Conservation (phyloP, 2,113 vertebrate genomes). For the Hippocampus guttulatus region DNA sequence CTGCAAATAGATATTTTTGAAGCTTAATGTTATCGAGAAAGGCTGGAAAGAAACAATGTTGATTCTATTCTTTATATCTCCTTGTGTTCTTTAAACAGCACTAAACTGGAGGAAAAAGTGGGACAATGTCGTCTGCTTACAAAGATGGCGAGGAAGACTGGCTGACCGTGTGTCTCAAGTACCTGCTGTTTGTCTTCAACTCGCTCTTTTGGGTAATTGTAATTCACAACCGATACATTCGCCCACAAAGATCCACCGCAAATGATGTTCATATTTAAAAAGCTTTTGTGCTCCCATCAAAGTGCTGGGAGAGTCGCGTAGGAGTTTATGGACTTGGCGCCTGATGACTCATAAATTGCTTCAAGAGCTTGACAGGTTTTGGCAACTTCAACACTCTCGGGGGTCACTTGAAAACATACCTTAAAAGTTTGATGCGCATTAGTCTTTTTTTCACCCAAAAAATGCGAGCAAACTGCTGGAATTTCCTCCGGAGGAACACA, state of each 20-base stretch:
- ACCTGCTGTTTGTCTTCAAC: slow-evolving; percentile 83
- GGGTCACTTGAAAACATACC: slow-evolving; percentile 11
- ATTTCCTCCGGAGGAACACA: slow-evolving; percentile 60
- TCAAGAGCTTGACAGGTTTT: slow-evolving; percentile 29
- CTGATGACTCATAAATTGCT: slow-evolving; percentile 52
- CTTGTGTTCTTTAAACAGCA: slow-evolving; percentile 26
- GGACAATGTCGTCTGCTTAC: slow-evolving; percentile 68
- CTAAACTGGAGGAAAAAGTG: slow-evolving; percentile 17
- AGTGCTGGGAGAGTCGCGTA: slow-evolving; percentile 2
- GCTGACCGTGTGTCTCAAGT: slow-evolving; percentile 78
- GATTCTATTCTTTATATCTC: not conserved
- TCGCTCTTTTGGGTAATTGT: slow-evolving; percentile 88
- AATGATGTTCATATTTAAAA: not conserved
- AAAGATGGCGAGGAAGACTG: slow-evolving; percentile 78
- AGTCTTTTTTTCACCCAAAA: not conserved
- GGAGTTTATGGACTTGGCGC: slow-evolving; percentile 31
- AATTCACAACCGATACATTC: slow-evolving; percentile 36
- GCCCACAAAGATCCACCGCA: not conserved
- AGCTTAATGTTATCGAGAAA: not conserved
- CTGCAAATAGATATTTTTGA: slow-evolving; percentile 1
- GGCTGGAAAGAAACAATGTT: not conserved
- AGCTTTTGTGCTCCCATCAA: not conserved
- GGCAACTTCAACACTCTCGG: slow-evolving; percentile 18
- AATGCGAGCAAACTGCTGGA: slow-evolving; percentile 19
- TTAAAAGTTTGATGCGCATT: not conserved